Percentiles rank a stretch among this genome's conserved stretches.
Conservation (phyloP, 2,888 invertebrate species). For the Serrognathus titanus region DNA sequence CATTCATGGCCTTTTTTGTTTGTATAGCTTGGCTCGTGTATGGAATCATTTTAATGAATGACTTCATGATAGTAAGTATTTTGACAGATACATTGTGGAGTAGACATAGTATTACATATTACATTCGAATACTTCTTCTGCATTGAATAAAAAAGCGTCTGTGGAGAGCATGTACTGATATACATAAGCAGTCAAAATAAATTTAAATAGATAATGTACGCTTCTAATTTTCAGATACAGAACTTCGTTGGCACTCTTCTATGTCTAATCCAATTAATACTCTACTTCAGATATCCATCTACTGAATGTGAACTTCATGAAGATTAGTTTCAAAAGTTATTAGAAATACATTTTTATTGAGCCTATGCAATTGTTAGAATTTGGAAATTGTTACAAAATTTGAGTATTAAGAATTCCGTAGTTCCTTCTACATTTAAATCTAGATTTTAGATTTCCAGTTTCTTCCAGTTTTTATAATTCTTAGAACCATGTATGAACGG, state of each 20-base stretch:
- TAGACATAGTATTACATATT: neutral
- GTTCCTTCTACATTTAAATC: too few species aligned
- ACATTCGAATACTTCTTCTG: neutral
- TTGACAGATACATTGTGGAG: neutral
- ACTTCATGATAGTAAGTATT: constrained; percentile 70
- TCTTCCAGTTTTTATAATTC: too few species aligned
- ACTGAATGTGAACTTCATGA: neutral
- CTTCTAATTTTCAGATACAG: constrained; percentile 61
- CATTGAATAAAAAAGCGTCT: neutral
- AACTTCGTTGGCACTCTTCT: constrained; percentile 63
- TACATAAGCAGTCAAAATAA: too few species aligned
- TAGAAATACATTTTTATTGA: too few species aligned
- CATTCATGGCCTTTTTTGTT: constrained; percentile 76
- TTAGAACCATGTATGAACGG: too few species aligned
- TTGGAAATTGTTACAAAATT: too few species aligned
- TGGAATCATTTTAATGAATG: constrained; percentile 71
- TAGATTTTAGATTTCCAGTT: too few species aligned
- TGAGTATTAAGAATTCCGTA: too few species aligned
- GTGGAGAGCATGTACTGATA: neutral
- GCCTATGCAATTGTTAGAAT: too few species aligned
- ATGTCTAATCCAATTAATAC: constrained; percentile 60
- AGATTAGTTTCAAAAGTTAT: constrained; percentile 1
- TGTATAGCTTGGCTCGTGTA: constrained; percentile 77
- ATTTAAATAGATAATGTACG: too few species aligned
- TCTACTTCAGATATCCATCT: constrained; percentile 67